Base-by-base conservation (phyloP, 2,113 vertebrate genomes). In the Urocynchramus pylzowi region DNA sequence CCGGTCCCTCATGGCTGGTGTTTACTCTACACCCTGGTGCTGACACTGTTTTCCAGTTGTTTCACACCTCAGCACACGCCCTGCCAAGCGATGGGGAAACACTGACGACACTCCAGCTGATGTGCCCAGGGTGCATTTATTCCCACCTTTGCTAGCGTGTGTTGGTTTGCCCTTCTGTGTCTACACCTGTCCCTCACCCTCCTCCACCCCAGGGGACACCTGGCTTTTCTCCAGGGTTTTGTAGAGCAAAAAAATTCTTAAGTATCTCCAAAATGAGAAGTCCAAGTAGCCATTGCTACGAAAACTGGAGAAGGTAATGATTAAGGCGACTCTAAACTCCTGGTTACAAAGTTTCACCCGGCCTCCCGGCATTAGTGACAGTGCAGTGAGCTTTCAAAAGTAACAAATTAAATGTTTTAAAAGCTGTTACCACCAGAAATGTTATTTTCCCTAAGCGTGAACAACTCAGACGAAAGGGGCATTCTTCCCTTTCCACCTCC, bases 31-130 rank as follows among this genome's bases (percentile, higher is more conserved):
- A 33, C 4, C 17, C 30, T 31, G 41, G 9, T 42, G 12, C 73
- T 10, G 49, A 47, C 52, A 10, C 21, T 0, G 1, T 49, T 78
- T 61, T 87, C 37, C 75, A 45, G 39, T 26, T 10, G 53, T 74
- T 79, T 69, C 35, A 69, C 39, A 26, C 19, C 35, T n/a, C 2
- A 0, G 11, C 11, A 1, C 31, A 7, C 0, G 1, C 45, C 64
- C 33, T 23, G 71, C 50, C 27, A 15, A 12, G 85, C 10, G 1
- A 3, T 7, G 37, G 23, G 18, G 39, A 10, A 50, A 30, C 0
- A 4, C 9, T n/a, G 13, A 9, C 28, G 42, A 56, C 3, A 1
- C 5, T 31, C 19, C 61, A 4, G 41, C 28, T 57, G 18, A 0
- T 1, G 42, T 74, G 70, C 41, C 52, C n/a, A 11, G 52, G 30